Evolutionary conservation across 1,140 invertebrate genomes (phyloP).

Genomic region (Platorchestia sp.): DNA sequence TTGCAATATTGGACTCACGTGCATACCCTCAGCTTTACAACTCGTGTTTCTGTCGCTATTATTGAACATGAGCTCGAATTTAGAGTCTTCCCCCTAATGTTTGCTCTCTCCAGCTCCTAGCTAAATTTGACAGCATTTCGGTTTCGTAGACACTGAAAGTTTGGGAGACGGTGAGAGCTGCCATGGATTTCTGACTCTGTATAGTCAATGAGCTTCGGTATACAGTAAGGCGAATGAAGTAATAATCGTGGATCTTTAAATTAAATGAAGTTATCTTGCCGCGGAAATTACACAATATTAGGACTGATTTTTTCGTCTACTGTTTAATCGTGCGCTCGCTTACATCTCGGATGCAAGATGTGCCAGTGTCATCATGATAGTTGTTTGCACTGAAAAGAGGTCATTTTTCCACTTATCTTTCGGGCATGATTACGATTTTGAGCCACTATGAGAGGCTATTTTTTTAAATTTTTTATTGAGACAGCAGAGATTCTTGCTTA

Average conservation of each 20-base stretch:
- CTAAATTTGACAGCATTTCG: slow-evolving; percentile 21
- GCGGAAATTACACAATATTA: not conserved
- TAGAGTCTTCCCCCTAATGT: slow-evolving; percentile 32
- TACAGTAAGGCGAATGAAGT: not conserved
- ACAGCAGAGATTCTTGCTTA: too few species aligned
- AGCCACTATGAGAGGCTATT: too few species aligned
- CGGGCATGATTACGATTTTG: too few species aligned
- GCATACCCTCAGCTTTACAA: slow-evolving; percentile 19
- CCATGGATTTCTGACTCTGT: not conserved
- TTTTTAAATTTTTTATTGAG: too few species aligned
- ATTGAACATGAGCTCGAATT: slow-evolving; percentile 33
- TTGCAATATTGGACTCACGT: not conserved
- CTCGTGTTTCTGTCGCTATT: slow-evolving; percentile 47
- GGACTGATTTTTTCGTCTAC: not conserved
- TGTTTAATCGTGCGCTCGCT: not conserved
- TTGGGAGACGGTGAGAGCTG: not conserved
- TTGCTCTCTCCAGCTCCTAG: not conserved
- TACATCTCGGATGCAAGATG: not conserved
- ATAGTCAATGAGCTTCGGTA: not conserved
- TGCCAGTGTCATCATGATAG: too few species aligned
- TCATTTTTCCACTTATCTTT: too few species aligned
- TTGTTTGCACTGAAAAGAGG: too few species aligned
- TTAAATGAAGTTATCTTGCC: not conserved
- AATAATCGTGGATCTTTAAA: not conserved
- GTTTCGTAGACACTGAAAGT: not conserved